phyloP scores from a whole-genome alignment of 2,113 vertebrate species.

The Vidua macroura region DNA sequence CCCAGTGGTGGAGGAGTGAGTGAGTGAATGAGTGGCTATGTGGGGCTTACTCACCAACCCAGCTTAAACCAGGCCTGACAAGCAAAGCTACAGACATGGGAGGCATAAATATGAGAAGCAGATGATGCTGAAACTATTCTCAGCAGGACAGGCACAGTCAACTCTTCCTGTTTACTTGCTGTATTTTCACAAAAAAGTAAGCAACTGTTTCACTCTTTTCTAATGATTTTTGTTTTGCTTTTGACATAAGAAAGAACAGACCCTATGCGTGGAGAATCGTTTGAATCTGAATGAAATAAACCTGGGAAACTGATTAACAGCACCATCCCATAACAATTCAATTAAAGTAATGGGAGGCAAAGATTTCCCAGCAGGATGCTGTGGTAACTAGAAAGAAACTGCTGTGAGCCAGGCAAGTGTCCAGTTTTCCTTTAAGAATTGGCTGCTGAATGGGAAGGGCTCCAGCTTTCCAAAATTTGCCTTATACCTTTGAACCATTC shows the following conservation, averaged over 20 bases:
- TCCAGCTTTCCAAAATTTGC: background rate
- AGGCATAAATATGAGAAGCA: background rate
- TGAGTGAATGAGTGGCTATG: background rate
- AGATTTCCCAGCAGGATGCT: slow-evolving; percentile 33
- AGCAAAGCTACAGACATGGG: background rate
- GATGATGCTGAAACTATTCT: background rate
- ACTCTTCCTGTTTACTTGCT: background rate
- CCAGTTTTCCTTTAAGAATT: background rate
- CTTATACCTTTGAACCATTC: background rate
- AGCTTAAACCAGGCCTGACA: background rate
- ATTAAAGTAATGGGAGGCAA: background rate
- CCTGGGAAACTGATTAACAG: background rate
- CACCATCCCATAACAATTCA: background rate
- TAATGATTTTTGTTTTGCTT: background rate
- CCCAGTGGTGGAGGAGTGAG: background rate
- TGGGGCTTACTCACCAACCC: no score
- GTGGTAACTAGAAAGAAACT: background rate
- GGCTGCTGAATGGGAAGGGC: background rate
- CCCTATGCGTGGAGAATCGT: background rate
- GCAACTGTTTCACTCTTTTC: background rate
- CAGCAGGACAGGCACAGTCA: background rate
- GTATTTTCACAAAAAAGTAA: background rate
- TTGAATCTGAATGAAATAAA: background rate
- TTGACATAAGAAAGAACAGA: background rate
- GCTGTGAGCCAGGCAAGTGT: background rate